phyloP scores from a whole-genome alignment of 2,797 vertebrate species.

The Poecilia picta region DNA sequence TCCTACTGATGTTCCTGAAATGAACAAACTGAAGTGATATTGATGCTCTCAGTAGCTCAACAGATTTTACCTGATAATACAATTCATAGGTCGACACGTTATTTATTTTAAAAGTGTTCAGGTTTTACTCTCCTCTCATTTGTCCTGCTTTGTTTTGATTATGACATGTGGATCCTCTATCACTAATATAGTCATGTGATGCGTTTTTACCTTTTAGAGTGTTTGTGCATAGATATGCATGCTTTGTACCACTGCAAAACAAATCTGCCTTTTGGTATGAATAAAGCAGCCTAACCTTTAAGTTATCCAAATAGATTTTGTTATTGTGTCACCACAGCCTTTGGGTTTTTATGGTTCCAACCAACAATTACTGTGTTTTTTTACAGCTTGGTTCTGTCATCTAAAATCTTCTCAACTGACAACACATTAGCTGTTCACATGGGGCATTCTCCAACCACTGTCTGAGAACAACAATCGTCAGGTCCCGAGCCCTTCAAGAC shows the following conservation, averaged over 20 bases:
- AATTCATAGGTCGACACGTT: not conserved
- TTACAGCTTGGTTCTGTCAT: conserved; percentile 54
- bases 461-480: conserved; percentile 45
- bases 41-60: too few species aligned
- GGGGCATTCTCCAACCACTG: conserved; percentile 55
- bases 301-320: not conserved
- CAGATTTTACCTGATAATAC: not conserved
- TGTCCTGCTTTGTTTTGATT: not conserved
- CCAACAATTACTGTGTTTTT: conserved; percentile 38
- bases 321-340: not conserved
- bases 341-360: conserved; percentile 1
- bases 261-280: not conserved
- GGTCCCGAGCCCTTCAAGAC: conserved; percentile 49
- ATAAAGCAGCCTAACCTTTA: not conserved
- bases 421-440: conserved; percentile 56
- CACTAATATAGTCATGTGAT: not conserved
- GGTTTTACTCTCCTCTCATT: not conserved
- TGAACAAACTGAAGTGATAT: not conserved
- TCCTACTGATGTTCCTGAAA: not conserved
- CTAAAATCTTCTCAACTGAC: conserved; percentile 56
- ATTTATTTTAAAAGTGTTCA: not conserved
- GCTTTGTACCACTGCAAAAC: not conserved
- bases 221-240: not conserved
- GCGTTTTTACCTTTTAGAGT: not conserved
- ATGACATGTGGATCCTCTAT: not conserved